A percentile compares a stretch with the other conserved stretches of the same genome.
These are phyloP conservation scores for Adoxophyes honmai DNA, from an alignment of 1,140 invertebrate genomes.

Conservation along the genomic window DNA sequence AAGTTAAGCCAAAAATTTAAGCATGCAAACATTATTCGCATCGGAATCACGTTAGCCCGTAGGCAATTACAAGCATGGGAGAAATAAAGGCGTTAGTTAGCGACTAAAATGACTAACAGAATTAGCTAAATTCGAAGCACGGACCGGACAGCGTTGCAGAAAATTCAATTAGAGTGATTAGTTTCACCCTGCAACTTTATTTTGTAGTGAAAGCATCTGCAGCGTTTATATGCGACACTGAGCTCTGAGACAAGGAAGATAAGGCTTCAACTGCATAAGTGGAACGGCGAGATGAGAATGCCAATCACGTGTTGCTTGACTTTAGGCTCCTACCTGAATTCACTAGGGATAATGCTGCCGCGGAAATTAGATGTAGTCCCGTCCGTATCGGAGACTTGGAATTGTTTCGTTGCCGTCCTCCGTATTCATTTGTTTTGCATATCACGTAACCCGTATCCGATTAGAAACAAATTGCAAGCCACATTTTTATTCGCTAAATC, in stretches of 20 bases:
- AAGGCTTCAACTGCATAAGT: constrained; percentile 17
- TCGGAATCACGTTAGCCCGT: too few relatives aligned
- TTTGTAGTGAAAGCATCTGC: constrained; percentile 27
- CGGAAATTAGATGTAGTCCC: constrained; percentile 20
- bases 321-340: constrained; percentile 33
- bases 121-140: constrained; percentile 48
- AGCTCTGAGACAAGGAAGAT: constrained; percentile 18
- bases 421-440: neutral
- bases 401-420: neutral
- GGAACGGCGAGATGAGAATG: constrained; percentile 24
- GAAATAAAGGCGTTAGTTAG: constrained; percentile 40
- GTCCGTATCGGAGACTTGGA: neutral
- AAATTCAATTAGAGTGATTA: constrained; percentile 56
- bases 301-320: constrained; percentile 41
- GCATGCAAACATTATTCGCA: too few relatives aligned
- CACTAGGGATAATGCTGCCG: constrained; percentile 27
- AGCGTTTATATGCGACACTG: constrained; percentile 24
- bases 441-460: constrained; percentile 2
- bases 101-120: constrained; percentile 40
- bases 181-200: constrained; percentile 34
- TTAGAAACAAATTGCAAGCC: neutral
- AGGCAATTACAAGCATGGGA: constrained; percentile 28
- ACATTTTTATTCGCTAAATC: neutral
- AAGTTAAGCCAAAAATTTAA: too few relatives aligned
- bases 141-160: constrained; percentile 37